Conservation (phyloP, 2,888 invertebrate species). For the Cloeon dipterum region DNA sequence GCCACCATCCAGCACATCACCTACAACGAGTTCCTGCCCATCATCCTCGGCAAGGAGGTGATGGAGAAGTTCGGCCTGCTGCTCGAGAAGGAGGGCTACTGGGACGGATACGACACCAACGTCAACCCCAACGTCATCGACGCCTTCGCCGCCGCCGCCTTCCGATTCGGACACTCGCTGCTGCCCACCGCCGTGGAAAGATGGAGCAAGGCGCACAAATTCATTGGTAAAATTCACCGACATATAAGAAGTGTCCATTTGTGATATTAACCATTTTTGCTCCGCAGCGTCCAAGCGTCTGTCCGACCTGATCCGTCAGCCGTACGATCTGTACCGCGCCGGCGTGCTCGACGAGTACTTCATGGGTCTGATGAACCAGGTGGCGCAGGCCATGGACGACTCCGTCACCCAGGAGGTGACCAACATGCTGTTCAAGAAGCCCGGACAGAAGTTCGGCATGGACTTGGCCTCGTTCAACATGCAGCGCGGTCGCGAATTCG, state of each 20-base stretch:
- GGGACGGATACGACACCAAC: conserved; percentile 60
- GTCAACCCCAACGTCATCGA: conserved; percentile 77
- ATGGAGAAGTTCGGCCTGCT: conserved; percentile 79
- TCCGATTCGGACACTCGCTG: conserved; percentile 76
- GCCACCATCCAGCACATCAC: conserved; percentile 77
- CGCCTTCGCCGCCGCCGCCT: conserved; percentile 78
- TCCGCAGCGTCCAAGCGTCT: conserved; percentile 61
- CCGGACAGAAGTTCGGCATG: conserved; percentile 41
- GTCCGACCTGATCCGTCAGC: conserved; percentile 69
- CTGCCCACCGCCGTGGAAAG: conserved; percentile 76
- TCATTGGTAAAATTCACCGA: conserved; percentile 39
- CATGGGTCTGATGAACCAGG: conserved; percentile 84
- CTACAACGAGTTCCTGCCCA: conserved; percentile 74
- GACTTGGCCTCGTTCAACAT: conserved; percentile 83
- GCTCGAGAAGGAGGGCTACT: conserved; percentile 60
- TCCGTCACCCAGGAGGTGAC: conserved; percentile 62
- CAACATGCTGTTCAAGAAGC: conserved; percentile 64
- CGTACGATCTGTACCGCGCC: conserved; percentile 73
- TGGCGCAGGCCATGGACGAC: conserved; percentile 86
- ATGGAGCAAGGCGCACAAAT: conserved; percentile 89
- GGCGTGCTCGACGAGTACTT: conserved; percentile 80
- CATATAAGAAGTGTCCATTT: not conserved
- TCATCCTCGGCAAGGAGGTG: conserved; percentile 68
- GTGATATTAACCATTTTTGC: conserved; percentile 5
- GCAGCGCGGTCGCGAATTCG: conserved; percentile 80